Evolutionary conservation across 2,113 vertebrate genomes (phyloP).

Genomic region (Ptilonorhynchus violaceus): DNA sequence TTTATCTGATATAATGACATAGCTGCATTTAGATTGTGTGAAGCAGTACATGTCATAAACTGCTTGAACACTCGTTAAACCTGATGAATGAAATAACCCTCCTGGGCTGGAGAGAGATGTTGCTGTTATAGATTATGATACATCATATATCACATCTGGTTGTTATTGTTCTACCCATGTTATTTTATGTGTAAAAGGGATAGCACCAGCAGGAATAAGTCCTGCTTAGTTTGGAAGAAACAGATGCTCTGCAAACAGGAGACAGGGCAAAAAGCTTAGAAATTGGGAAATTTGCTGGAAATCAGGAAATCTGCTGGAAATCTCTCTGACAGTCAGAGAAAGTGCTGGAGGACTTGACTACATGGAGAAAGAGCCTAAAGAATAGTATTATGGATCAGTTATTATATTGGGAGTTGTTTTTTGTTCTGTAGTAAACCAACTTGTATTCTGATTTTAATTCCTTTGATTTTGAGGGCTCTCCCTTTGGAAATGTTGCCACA

Average conservation of each 20-base stretch:
- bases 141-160: conserved; percentile 15
- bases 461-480: background rate
- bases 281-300: background rate
- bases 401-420: background rate
- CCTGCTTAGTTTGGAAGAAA: background rate
- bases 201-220: background rate
- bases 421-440: background rate
- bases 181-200: background rate
- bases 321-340: background rate
- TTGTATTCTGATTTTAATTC: background rate
- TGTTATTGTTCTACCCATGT: conserved; percentile 4
- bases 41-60: conserved; percentile 41
- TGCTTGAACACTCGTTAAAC: conserved; percentile 44
- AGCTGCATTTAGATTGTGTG: conserved; percentile 34
- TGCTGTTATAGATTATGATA: conserved; percentile 19
- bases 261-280: background rate
- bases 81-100: conserved; percentile 59
- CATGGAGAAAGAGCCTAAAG: background rate
- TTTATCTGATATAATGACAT: conserved; percentile 34
- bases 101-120: conserved; percentile 18
- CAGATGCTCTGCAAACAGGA: background rate
- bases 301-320: background rate
- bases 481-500: background rate
- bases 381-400: background rate
- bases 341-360: background rate